A percentile compares a stretch with the other conserved stretches of the same genome.
These are phyloP conservation scores for Dipodomys merriami DNA, from an alignment of 2,113 vertebrate species.

Conservation along the genomic window DNA sequence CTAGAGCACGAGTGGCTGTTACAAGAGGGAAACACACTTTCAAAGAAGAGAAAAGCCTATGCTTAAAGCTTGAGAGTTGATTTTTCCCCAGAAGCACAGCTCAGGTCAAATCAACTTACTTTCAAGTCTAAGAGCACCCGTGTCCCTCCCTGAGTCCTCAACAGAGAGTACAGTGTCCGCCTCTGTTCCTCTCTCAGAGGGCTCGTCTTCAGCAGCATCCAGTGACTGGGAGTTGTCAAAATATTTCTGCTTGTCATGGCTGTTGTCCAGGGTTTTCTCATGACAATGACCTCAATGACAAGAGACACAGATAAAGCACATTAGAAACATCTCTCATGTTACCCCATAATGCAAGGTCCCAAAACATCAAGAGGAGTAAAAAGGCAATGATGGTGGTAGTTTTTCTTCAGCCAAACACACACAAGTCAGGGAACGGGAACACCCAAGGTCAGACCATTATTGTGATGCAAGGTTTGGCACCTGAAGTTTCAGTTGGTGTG, in stretches of 20 bases:
- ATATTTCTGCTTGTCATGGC: slow-evolving; percentile 85
- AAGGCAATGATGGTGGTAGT: not conserved
- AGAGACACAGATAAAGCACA: slow-evolving; percentile 64
- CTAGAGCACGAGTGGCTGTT: not conserved
- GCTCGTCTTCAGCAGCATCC: slow-evolving; percentile 77
- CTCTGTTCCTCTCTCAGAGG: slow-evolving; percentile 66
- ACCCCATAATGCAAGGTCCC: not conserved
- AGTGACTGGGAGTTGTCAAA: slow-evolving; percentile 78
- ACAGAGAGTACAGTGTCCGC: slow-evolving; percentile 73
- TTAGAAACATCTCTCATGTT: slow-evolving; percentile 43
- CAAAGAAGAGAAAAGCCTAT: slow-evolving; percentile 55
- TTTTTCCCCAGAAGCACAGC: slow-evolving; percentile 60
- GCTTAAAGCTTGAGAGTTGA: slow-evolving; percentile 30
- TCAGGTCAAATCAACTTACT: slow-evolving; percentile 84
- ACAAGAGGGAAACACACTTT: slow-evolving; percentile 30
- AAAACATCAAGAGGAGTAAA: slow-evolving; percentile 34
- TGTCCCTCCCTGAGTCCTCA: slow-evolving; percentile 80
- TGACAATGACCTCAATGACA: slow-evolving; percentile 87
- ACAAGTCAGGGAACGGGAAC: not conserved
- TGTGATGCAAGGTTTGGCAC: not conserved
- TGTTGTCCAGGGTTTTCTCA: slow-evolving; percentile 79
- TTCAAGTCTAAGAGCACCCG: slow-evolving; percentile 84
- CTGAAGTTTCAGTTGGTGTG: slow-evolving; percentile 1
- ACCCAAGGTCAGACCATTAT: not conserved
- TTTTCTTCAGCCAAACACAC: not conserved